A percentile compares a stretch with the other conserved stretches of the same genome.
Conservation (phyloP, 2,113 vertebrate genomes). For the Equus przewalskii region DNA sequence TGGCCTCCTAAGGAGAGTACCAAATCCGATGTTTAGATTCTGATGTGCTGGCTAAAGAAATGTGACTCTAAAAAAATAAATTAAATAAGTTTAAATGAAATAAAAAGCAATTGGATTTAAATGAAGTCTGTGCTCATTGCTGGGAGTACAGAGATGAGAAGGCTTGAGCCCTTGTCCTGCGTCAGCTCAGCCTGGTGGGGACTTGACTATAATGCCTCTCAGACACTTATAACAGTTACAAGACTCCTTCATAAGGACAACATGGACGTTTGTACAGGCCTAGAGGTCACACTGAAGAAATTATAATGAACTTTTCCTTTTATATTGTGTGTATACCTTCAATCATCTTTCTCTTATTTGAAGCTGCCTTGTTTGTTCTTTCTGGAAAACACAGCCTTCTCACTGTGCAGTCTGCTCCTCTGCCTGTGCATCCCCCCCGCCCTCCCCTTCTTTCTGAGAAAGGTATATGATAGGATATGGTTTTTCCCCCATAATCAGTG, state of each 20-base stretch:
- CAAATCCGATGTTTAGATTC: neutral
- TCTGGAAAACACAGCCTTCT: neutral
- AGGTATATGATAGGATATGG: neutral
- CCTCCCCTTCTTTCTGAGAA: neutral
- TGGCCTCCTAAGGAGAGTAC: neutral
- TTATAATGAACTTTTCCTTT: fast-evolving
- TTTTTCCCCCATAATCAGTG: neutral
- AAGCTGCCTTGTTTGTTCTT: neutral
- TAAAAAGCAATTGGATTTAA: neutral
- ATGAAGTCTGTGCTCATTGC: neutral
- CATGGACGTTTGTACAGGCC: neutral
- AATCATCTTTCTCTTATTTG: neutral
- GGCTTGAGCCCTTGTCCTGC: fast-evolving
- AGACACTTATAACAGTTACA: fast-evolving
- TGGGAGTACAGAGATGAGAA: neutral
- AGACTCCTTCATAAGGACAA: neutral
- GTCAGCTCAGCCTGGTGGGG: too few species aligned
- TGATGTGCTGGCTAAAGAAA: neutral
- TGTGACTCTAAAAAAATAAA: neutral
- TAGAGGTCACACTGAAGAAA: neutral
- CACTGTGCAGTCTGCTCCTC: neutral
- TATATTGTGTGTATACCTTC: neutral
- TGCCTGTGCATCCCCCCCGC: neutral
- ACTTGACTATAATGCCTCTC: neutral
- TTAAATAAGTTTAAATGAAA: neutral